These are phyloP conservation scores for Zoanthus sansibaricus DNA, from an alignment of 92 coral and sea anemone genomes.

Conservation along the genomic window DNA sequence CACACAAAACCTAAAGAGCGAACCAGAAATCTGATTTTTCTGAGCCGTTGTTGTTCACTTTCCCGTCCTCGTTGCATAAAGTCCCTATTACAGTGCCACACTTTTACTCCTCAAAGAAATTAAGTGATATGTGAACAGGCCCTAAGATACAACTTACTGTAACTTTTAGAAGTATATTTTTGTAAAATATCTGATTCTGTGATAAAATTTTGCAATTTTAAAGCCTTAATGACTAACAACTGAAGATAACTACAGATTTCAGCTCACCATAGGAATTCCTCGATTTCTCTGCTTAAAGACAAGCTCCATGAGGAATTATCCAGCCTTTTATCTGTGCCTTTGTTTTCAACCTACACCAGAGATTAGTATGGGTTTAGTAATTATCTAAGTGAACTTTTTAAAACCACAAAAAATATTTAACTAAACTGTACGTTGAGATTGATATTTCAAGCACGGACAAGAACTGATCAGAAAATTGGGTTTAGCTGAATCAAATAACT, in stretches of 20 bases:
- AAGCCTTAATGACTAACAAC: not conserved
- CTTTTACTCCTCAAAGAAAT: too few relatives aligned
- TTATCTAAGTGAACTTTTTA: not conserved
- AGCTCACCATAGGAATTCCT: not conserved
- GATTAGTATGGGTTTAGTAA: not conserved
- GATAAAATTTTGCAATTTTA: not conserved
- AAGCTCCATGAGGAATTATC: not conserved
- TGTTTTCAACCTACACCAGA: not conserved
- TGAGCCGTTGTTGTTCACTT: too few relatives aligned
- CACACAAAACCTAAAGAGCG: too few relatives aligned
- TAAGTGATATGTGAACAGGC: too few relatives aligned
- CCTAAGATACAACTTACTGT: too few relatives aligned
- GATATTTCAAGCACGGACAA: too few relatives aligned
- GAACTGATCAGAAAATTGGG: too few relatives aligned
- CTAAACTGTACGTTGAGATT: not conserved
- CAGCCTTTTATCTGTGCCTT: not conserved
- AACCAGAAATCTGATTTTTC: too few relatives aligned
- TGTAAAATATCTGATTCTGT: not conserved
- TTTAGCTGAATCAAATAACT: too few relatives aligned
- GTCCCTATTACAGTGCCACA: too few relatives aligned
- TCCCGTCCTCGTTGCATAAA: too few relatives aligned
- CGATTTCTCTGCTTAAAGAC: not conserved
- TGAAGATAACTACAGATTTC: not conserved
- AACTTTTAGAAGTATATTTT: too few relatives aligned
- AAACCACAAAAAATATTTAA: not conserved